A percentile compares a stretch with the other conserved stretches of the same genome.
phyloP scores from a whole-genome alignment of 1,140 invertebrate species.

The Diploscapter pachys region DNA sequence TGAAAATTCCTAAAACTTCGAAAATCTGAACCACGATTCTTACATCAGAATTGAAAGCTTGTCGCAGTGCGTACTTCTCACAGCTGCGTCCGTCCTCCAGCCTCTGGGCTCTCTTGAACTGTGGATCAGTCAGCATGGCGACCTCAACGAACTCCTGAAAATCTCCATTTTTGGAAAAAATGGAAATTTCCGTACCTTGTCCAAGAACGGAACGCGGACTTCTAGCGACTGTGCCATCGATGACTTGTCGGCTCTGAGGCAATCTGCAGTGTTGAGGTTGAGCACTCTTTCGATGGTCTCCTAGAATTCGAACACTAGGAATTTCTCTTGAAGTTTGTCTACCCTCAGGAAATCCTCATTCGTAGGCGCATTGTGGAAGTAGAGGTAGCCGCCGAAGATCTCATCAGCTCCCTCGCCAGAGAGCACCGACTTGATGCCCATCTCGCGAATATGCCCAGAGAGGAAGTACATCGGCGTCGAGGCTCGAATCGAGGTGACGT shows the following conservation, averaged over 20 bases:
- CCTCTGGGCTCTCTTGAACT: constrained; percentile 42
- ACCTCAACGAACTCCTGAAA: constrained; percentile 45
- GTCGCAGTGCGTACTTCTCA: constrained; percentile 54
- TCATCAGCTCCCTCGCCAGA: constrained; percentile 59
- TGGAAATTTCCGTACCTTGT: constrained; percentile 29
- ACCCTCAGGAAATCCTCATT: constrained; percentile 57
- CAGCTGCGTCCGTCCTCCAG: constrained; percentile 38
- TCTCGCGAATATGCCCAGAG: constrained; percentile 48
- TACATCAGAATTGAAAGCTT: constrained; percentile 53
- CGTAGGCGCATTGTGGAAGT: constrained; percentile 58
- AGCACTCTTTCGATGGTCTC: constrained; percentile 55
- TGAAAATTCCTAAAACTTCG: constrained; percentile 25
- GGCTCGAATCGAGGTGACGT: constrained; percentile 55
- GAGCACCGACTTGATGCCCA: constrained; percentile 56
- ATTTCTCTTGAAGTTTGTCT: constrained; percentile 6
- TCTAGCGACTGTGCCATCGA: constrained; percentile 56
- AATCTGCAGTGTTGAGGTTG: constrained; percentile 51
- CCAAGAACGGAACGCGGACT: constrained; percentile 57
- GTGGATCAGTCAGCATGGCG: constrained; percentile 47
- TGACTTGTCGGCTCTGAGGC: constrained; percentile 57
- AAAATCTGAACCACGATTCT: background rate
- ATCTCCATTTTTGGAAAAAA: too few species aligned
- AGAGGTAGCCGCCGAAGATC: constrained; percentile 58
- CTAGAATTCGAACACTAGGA: constrained; percentile 14
- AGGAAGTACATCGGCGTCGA: constrained; percentile 58